Base-by-base conservation (phyloP, 2,888 invertebrate species). In the Watsonalla cultraria region DNA sequence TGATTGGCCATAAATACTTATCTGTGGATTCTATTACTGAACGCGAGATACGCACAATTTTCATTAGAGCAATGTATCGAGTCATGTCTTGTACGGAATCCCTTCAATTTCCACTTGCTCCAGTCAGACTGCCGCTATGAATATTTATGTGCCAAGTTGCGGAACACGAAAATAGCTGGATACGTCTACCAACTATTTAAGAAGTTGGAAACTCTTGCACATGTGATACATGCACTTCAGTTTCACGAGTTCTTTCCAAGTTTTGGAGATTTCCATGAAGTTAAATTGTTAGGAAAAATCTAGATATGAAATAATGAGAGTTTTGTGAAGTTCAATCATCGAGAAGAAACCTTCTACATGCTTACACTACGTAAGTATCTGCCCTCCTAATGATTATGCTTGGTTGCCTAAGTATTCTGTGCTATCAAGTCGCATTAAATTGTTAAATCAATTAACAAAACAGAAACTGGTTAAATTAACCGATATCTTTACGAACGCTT, bases 111-210 rank as follows among this genome's bases (percentile, higher is more conserved):
- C 73, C 71, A 76, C 72, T 73, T 70, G 69, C 66, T 58, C 59
- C 65, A 67, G 69, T 68, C 65, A 63, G 66, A 67, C 61, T 69
- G 61, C 53, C 61, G 59, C 66, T 72, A 80, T 81, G 79, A 82
- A 83, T 82, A 83, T 84, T 82, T 83, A 82, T 83, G 77, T 73
- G 66, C 70, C 65, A 63, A 60, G 64, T 56, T 65, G 66, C 57
- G 59, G 65, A 64, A 73, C 61, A 64, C 66, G 67, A 58, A 59
- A 67, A 62, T 64, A 50, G 56, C 55, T 71, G 69, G 71, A 73
- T 64, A 58, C 62, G 68, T 46, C 55, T 54, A 56, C 54, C 52
- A 56, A 58, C 24, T 33, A 24, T 51, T 51, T 51, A 14, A 51
- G 51, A 8, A 14, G 24, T 45, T 2, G 24, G 51, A 48, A 37